A percentile compares a stretch with the other conserved stretches of the same genome.
These are phyloP conservation scores for Atlantisia rogersi DNA, from an alignment of 2,113 vertebrate genomes.

Conservation along the genomic window DNA sequence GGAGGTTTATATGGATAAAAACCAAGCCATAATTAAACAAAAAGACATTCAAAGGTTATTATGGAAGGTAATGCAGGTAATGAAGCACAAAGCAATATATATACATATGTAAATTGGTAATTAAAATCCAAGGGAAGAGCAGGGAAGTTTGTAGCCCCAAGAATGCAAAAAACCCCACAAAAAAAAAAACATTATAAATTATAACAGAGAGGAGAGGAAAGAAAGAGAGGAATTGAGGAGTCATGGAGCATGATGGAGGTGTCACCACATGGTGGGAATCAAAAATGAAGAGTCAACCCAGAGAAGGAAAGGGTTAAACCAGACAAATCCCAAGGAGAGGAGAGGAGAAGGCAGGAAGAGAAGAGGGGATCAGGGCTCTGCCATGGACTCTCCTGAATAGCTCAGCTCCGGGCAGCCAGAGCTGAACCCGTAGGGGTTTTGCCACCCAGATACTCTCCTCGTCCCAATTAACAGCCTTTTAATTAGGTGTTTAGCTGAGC, in stretches of 20 bases:
- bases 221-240: neutral
- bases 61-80: neutral
- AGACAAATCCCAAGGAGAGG: neutral
- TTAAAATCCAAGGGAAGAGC: slow-evolving; percentile 28
- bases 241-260: neutral
- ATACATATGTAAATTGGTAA: neutral
- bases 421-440: neutral
- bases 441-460: neutral
- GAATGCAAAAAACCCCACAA: neutral
- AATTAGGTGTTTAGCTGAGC: neutral
- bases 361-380: neutral
- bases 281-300: neutral
- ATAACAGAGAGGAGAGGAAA: neutral
- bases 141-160: neutral
- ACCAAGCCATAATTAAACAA: slow-evolving; percentile 38
- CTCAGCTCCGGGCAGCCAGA: neutral
- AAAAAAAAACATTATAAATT: neutral
- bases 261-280: neutral
- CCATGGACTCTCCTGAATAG: slow-evolving; percentile 64
- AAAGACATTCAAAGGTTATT: neutral
- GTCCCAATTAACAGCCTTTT: neutral
- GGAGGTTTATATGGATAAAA: slow-evolving; percentile 36
- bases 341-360: neutral
- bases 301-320: neutral
- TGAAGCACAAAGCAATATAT: neutral